A percentile compares a stretch with the other conserved stretches of the same genome.
Evolutionary conservation across 53 echinoderm and acorn worm genomes (phyloP).

Genomic region (Holothuria leucospilota): DNA sequence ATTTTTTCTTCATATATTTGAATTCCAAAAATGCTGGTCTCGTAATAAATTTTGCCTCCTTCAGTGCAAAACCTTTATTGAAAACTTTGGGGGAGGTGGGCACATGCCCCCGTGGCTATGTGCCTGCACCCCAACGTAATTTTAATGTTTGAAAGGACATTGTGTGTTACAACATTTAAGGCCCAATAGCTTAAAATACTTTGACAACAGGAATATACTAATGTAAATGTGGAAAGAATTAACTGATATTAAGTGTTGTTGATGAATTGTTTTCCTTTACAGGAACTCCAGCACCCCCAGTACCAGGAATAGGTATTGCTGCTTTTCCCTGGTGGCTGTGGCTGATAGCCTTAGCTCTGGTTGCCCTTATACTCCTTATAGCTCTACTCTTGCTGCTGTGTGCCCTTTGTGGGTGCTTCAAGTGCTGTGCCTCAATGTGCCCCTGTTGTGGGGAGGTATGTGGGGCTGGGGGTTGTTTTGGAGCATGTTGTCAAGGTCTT

Average conservation of each 20-base stretch:
- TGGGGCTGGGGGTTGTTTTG: slow-evolving; percentile 55
- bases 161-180: too few species aligned
- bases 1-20: too few species aligned
- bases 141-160: too few species aligned
- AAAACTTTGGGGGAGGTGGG: too few species aligned
- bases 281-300: slow-evolving; percentile 15
- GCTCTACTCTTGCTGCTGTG: slow-evolving; percentile 90
- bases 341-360: slow-evolving; percentile 76
- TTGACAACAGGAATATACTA: too few species aligned
- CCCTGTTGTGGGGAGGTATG: slow-evolving; percentile 77
- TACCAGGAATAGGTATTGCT: slow-evolving; percentile 16
- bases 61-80: too few species aligned
- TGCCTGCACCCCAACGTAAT: too few species aligned
- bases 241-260: not conserved
- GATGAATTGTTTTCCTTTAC: not conserved
- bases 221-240: not conserved
- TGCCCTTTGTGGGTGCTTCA: slow-evolving; percentile 89
- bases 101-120: too few species aligned
- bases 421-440: slow-evolving; percentile 80
- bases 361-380: slow-evolving; percentile 81
- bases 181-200: too few species aligned
- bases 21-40: too few species aligned
- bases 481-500: slow-evolving; percentile 69
- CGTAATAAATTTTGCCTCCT: too few species aligned
- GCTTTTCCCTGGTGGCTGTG: slow-evolving; percentile 94